Evolutionary conservation across 2,797 vertebrate species (phyloP), one percentile per base, ranked within the genome.

Genomic region (Sebastes miniatus): DNA sequence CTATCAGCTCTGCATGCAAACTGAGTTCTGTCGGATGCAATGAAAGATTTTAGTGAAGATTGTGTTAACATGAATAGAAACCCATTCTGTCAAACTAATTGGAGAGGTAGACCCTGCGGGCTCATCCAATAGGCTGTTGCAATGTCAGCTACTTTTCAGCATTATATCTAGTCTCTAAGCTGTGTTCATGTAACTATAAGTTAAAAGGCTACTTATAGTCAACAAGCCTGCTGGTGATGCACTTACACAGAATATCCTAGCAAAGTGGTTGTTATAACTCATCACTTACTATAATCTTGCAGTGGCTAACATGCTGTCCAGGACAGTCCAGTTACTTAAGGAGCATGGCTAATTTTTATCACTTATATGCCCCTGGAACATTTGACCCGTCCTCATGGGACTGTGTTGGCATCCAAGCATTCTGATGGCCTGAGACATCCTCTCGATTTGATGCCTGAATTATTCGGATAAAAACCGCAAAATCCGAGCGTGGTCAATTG

Each of bases 301-400:
- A 64, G 22, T 8, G 56, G 57, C 31, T 67, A 27, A 27, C 14
- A 61, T n/a, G 8, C 25, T 20, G 54, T 71, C 56, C 20, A 61
- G 39, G 34, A 59, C 6, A 67, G 57, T 65, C 18, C 20, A 61
- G 66, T 71, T 64, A 59, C 9, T 14, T 16, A 61, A 14, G 34
- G 20, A 71, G 16, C 54, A 32, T 63, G 11, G 12, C 20, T 25
- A 36, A 56, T 47, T 57, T 72, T 74, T 54, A 72, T 39, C 79
- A 73, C 54, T 32, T 11, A 36, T 18, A 34, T 68, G 65, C 75
- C 34, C 47, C n/a, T 66, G 65, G 57, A 59, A 77, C 54, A 54
- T 86, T 65, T 68, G 52, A 79, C 66, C 64, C 25, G 22, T 61
- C 61, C 70, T 83, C 67, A 18, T 43, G 61, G 54, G 81, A 63